Base-by-base conservation (phyloP, 2,888 invertebrate genomes). In the Pseudoips prasinana region DNA sequence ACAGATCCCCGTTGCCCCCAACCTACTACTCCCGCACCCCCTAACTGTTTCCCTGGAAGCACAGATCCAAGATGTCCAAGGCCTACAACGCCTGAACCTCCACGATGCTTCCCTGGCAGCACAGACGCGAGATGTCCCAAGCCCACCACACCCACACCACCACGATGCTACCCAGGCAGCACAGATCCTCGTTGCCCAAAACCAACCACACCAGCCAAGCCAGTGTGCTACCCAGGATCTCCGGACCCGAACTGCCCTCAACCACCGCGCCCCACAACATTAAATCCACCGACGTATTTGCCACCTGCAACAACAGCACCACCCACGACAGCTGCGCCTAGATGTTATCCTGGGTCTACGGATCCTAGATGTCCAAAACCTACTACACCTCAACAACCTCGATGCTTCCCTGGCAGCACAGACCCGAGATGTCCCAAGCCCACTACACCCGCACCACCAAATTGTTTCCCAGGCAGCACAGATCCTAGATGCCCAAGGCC, bases 81-180 rank as follows among this genome's bases (percentile, higher is more conserved):
- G 8, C 64, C 60, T 0, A 59, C 65, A 0, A 55, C 57, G 0
- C 46, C 63, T 8, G 35, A 11, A 1, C 33, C 39, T 3, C 68
- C 64, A 1, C 33, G 33, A 6, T 69, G 67, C 31, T 67, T 57
- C 34, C 67, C 73, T 7, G 72, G 74, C 0, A 56, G 42, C 5
- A 30, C 28, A 0, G 77, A 80, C 46, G 32, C 54, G 0, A 10
- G 59, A 0, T 65, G 65, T 1, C 65, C 46, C 0, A 39, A 43
- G 7, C 47, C 46, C 0, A 62, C 73, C 0, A 61, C 58, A 1
- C 62, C 67, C 2, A 50, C 42, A 1, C 54, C 64, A 0, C 64
- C 58, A 2, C 49, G 48, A 22, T 78, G 80, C 35, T 78, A 62
- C 56, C 83, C 81, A 1, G 80, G 81, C 8, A 65, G 58, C 2